Base-by-base conservation (phyloP, 1,140 invertebrate species). In the Anastrepha obliqua region DNA sequence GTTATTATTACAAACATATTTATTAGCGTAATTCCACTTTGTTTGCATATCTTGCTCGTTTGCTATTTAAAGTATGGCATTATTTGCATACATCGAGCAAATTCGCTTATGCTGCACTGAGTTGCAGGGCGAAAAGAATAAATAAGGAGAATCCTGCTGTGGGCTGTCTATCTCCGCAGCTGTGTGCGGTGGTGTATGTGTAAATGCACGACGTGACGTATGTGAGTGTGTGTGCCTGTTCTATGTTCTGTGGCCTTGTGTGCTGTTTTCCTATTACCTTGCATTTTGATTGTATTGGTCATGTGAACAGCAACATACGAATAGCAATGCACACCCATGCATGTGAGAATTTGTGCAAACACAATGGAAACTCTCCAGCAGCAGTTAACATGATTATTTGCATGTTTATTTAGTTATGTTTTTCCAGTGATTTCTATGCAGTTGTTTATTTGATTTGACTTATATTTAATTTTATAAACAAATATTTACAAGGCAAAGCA, bases 121-220 rank as follows among this genome's bases (percentile, higher is more conserved):
- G 67, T 74, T 74, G 39, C 67, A 74, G 67, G 67, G 42, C 67
- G 44, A 74, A 74, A 47, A 29, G 42, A 47, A 74, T 74, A 74
- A 74, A 74, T 47, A 44, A 70, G 51, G 6, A 55, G 51, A 55
- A 2, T 29, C 29, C 29, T 29, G 29, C 29, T 29, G 29, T 29
- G 29, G 29, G 29, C 29, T 29, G 29, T 1, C 29, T 29, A 29
- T 29, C 29, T 1, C 29, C 29, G 29, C 29, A 29, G 29, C 29
- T 55, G 51, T 7, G 51, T 55, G 51, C 29, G 29, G 29, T 29
- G 29, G 29, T 0, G 9, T 55, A 55, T 55, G 5, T 55, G 51
- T 55, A 55, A 55, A 55, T 55, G 9, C 5, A 55, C 51, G 51
- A 29, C 29, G 29, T 29, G 29, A 29, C 29, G 29, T 29, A 1